Conservation (phyloP, 2,888 invertebrate species). For the Diadromus collaris region DNA sequence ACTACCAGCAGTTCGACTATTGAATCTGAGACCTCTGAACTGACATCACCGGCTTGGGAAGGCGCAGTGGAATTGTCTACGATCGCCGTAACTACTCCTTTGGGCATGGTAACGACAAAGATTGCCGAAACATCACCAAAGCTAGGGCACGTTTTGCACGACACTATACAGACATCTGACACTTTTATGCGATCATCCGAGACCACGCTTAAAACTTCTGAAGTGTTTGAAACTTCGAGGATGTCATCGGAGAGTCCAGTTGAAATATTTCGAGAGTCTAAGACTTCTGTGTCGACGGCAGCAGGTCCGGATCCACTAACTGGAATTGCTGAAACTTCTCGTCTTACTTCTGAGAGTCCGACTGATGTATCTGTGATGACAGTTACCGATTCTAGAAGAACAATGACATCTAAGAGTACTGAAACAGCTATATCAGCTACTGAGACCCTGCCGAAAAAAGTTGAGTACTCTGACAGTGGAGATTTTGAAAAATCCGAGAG, state of each 20-base stretch:
- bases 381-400: background rate
- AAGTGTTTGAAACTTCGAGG: background rate
- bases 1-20: no score
- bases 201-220: background rate
- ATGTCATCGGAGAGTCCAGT: background rate
- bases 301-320: background rate
- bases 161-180: background rate
- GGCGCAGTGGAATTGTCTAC: background rate
- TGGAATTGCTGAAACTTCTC: background rate
- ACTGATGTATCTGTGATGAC: background rate
- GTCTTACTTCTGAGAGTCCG: background rate
- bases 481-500: no score
- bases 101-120: background rate
- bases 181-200: background rate
- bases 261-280: background rate
- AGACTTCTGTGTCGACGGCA: background rate
- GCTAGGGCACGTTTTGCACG: background rate
- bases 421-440: background rate
- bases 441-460: background rate
- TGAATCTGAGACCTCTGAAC: no score
- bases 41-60: background rate
- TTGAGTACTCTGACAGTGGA: no score
- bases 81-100: background rate
- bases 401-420: background rate
- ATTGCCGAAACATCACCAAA: background rate